These are phyloP conservation scores for Perdix hodgsoniae DNA, from an alignment of 2,797 vertebrate genomes.

Conservation along the genomic window DNA sequence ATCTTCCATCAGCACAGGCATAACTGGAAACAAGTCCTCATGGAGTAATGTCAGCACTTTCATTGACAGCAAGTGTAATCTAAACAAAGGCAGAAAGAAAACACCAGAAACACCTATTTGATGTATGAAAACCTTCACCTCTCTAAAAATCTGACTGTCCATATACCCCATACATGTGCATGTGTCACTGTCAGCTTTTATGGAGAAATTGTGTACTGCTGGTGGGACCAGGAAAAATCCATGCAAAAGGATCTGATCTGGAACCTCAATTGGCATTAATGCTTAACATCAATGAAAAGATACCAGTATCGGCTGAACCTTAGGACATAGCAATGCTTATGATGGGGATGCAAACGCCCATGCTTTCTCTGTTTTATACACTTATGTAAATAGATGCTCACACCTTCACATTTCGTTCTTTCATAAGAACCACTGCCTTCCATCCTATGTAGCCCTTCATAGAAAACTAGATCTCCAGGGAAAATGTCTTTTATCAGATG, in stretches of 20 bases:
- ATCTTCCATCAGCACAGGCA: constrained; percentile 15
- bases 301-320: not conserved
- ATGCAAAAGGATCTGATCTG: not conserved
- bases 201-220: not conserved
- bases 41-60: constrained; percentile 9
- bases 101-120: not conserved
- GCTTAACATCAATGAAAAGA: not conserved
- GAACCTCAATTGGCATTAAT: not conserved
- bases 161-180: fast-evolving
- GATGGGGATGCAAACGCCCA: not conserved
- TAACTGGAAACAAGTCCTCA: constrained; percentile 36
- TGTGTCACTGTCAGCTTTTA: not conserved
- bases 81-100: constrained; percentile 4
- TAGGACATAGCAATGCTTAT: not conserved
- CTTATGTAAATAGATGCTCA: not conserved
- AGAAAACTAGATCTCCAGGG: not conserved
- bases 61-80: constrained; percentile 1
- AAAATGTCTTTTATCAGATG: not conserved
- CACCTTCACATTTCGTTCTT: not conserved
- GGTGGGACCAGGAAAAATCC: not conserved
- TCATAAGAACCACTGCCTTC: not conserved
- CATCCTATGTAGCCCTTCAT: not conserved
- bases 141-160: not conserved
- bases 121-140: not conserved
- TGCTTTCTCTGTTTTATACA: not conserved